Conservation (phyloP, 1,140 invertebrate species). For the Ephestia elutella region DNA sequence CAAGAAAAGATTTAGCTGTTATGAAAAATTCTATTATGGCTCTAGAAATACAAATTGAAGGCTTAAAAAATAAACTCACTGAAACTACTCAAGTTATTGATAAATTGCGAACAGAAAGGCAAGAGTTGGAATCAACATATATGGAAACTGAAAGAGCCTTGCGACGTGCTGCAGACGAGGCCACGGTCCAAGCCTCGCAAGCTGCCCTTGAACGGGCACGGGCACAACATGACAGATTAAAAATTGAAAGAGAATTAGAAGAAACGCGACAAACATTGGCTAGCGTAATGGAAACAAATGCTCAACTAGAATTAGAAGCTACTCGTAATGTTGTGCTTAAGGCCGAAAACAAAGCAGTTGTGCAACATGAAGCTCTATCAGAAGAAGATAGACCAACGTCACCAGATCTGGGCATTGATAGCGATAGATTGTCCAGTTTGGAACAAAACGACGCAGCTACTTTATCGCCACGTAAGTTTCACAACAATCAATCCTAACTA, state of each 20-base stretch:
- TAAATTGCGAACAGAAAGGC: conserved; percentile 47
- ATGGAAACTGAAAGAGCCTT: conserved; percentile 55
- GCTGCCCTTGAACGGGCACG: conserved; percentile 66
- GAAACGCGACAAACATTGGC: conserved; percentile 52
- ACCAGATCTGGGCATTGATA: conserved; percentile 77
- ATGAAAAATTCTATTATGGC: conserved; percentile 32
- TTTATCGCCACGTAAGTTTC: conserved; percentile 59
- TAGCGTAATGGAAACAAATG: conserved; percentile 41
- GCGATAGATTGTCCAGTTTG: conserved; percentile 75
- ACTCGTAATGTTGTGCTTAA: conserved; percentile 44
- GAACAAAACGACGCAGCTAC: conserved; percentile 65
- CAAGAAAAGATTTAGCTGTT: conserved; percentile 40
- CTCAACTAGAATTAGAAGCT: conserved; percentile 53
- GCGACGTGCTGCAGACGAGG: conserved; percentile 63
- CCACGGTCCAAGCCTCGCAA: conserved; percentile 68
- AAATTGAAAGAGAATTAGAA: conserved; percentile 65
- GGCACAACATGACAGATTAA: conserved; percentile 57
- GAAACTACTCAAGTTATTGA: conserved; percentile 38
- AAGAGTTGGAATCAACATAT: conserved; percentile 53
- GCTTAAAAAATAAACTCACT: conserved; percentile 44
- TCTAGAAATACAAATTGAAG: conserved; percentile 40
- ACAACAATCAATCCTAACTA: neutral
- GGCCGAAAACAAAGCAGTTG: conserved; percentile 41
- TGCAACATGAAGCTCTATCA: conserved; percentile 36
- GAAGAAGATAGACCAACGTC: conserved; percentile 68